These are phyloP conservation scores for Nasonia giraulti DNA, from an alignment of 1,140 invertebrate genomes.

Conservation along the genomic window DNA sequence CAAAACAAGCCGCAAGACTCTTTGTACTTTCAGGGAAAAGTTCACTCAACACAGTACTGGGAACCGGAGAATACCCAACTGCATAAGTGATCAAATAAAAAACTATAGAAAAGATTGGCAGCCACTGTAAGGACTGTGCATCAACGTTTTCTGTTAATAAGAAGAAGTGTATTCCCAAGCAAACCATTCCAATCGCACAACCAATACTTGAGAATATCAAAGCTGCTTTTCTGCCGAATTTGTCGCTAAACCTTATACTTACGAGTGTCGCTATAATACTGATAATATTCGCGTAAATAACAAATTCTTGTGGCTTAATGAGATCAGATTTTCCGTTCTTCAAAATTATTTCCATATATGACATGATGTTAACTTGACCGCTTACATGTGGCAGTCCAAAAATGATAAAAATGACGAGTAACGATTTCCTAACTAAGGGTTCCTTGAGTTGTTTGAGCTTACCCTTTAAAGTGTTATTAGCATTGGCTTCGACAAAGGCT, in stretches of 20 bases:
- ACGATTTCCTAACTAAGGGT: constrained; percentile 70
- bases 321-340: constrained; percentile 73
- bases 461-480: background rate
- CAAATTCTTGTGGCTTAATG: constrained; percentile 71
- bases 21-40: constrained; percentile 82
- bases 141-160: constrained; percentile 72
- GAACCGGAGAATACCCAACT: constrained; percentile 81
- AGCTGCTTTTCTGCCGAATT: constrained; percentile 80
- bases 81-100: constrained; percentile 67
- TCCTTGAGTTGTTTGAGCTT: background rate
- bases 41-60: constrained; percentile 82
- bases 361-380: constrained; percentile 82
- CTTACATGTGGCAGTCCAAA: constrained; percentile 84
- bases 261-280: constrained; percentile 78
- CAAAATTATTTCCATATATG: constrained; percentile 85
- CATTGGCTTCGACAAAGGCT: background rate
- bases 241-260: constrained; percentile 80
- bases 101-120: constrained; percentile 48
- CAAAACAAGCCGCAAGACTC: constrained; percentile 80
- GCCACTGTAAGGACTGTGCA: constrained; percentile 59
- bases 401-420: constrained; percentile 79
- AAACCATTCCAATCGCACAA: constrained; percentile 71
- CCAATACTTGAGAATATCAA: constrained; percentile 77
- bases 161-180: constrained; percentile 78
- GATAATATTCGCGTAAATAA: constrained; percentile 80